Conservation (phyloP, 2,113 vertebrate genomes). For the Austrofundulus limnaeus region DNA sequence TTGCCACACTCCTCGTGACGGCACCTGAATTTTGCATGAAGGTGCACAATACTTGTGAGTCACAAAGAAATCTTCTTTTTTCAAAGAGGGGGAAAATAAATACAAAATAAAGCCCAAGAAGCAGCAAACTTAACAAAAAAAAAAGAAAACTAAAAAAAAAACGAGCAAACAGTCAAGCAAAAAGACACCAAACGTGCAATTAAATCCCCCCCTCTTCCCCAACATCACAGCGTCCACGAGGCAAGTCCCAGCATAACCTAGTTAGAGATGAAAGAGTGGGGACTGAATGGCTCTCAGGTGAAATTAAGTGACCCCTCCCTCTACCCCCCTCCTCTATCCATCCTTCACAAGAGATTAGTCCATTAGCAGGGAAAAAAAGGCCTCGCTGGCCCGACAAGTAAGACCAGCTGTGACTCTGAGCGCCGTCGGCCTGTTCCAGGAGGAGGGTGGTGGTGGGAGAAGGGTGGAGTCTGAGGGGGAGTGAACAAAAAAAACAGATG, state of each 20-base stretch:
- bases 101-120: slow-evolving; percentile 22
- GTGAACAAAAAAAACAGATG: slow-evolving; percentile 68
- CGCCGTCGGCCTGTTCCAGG: slow-evolving; percentile 41
- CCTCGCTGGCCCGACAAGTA: slow-evolving; percentile 72
- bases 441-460: slow-evolving; percentile 44
- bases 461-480: slow-evolving; percentile 48
- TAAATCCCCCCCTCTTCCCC: slow-evolving; percentile 23
- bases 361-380: slow-evolving; percentile 70
- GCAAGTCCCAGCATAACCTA: slow-evolving; percentile 49
- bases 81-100: slow-evolving; percentile 25
- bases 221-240: slow-evolving; percentile 19
- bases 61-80: slow-evolving; percentile 60
- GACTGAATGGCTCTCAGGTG: slow-evolving; percentile 64
- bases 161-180: slow-evolving; percentile 18
- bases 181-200: slow-evolving; percentile 45
- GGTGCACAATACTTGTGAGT: slow-evolving; percentile 53
- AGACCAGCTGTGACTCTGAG: slow-evolving; percentile 76
- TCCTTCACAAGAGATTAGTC: slow-evolving; percentile 60
- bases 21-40: slow-evolving; percentile 66
- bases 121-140: slow-evolving; percentile 49
- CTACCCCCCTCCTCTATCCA: background rate
- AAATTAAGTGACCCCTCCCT: slow-evolving; percentile 64
- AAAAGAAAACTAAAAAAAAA: too few relatives aligned
- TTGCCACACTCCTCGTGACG: slow-evolving; percentile 44
- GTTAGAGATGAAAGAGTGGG: slow-evolving; percentile 53